phyloP scores from a whole-genome alignment of 2,113 vertebrate genomes.

The Lophochroa leadbeateri region DNA sequence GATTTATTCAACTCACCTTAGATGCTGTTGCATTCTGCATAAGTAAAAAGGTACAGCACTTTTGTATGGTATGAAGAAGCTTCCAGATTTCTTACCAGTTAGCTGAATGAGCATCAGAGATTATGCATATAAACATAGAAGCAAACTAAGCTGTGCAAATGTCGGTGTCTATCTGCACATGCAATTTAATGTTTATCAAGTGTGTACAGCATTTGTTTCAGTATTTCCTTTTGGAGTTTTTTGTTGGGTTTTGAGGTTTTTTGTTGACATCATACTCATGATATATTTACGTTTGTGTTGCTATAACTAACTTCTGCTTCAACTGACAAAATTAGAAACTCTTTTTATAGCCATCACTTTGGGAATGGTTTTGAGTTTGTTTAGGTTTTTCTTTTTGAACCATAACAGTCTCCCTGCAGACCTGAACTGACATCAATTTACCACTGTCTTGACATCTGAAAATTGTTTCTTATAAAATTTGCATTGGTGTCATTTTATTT shows the following conservation, averaged over 20 bases:
- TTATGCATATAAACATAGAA: background rate
- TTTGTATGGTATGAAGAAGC: background rate
- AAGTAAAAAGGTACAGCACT: background rate
- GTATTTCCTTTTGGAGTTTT: background rate
- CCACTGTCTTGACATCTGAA: conserved; percentile 64
- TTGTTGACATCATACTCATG: background rate
- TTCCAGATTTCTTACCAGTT: conserved; percentile 9
- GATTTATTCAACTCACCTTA: background rate
- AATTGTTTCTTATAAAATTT: conserved; percentile 65
- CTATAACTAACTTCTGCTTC: background rate
- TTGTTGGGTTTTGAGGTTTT: background rate
- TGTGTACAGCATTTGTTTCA: background rate
- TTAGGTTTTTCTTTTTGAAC: conserved; percentile 41
- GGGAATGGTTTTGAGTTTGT: conserved; percentile 31
- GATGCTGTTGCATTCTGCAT: background rate
- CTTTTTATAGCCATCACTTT: conserved; percentile 4
- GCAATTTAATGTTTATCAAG: background rate
- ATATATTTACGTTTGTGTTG: background rate
- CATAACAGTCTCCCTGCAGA: conserved; percentile 39
- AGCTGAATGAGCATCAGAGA: background rate
- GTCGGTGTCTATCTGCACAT: background rate
- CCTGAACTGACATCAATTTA: conserved; percentile 63
- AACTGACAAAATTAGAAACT: conserved; percentile 9
- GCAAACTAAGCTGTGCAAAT: background rate
- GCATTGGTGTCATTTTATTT: conserved; percentile 65